Conservation (phyloP, 2,797 vertebrate species). For the Tokudaia tokunoshimensis region DNA sequence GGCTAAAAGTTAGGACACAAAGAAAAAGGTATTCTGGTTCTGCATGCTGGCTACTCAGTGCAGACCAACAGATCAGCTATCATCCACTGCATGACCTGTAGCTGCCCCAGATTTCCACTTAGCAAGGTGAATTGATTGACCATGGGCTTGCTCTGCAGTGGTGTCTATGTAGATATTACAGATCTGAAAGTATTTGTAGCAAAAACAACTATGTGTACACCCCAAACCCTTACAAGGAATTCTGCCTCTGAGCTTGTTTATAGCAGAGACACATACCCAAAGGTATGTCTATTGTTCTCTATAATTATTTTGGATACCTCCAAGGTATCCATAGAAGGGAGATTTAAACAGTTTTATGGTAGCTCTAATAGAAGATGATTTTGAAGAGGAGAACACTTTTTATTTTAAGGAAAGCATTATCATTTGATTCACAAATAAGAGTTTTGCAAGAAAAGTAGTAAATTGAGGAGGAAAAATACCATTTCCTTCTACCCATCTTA, state of each 20-base stretch:
- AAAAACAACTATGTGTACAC: background rate
- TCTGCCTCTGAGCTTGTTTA: background rate
- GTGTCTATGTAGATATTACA: background rate
- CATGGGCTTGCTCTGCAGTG: background rate
- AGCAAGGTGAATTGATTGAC: background rate
- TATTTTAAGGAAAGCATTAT: background rate
- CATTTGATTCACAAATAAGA: background rate
- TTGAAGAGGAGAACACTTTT: background rate
- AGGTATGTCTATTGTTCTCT: background rate
- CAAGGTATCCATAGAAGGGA: background rate
- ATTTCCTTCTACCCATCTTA: background rate
- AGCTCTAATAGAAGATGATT: background rate
- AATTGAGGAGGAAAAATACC: background rate
- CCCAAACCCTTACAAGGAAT: no score
- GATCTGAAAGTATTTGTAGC: background rate
- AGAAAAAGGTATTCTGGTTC: background rate
- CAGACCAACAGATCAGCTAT: background rate
- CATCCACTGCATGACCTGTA: background rate
- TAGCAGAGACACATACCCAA: background rate
- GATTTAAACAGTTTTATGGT: background rate
- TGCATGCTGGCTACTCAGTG: background rate
- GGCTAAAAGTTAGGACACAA: background rate
- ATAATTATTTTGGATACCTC: constrained; percentile 19
- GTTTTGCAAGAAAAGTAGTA: background rate
- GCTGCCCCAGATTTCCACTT: background rate